Evolutionary conservation across 2,888 invertebrate genomes (phyloP).

Genomic region (Melanchra persicariae): DNA sequence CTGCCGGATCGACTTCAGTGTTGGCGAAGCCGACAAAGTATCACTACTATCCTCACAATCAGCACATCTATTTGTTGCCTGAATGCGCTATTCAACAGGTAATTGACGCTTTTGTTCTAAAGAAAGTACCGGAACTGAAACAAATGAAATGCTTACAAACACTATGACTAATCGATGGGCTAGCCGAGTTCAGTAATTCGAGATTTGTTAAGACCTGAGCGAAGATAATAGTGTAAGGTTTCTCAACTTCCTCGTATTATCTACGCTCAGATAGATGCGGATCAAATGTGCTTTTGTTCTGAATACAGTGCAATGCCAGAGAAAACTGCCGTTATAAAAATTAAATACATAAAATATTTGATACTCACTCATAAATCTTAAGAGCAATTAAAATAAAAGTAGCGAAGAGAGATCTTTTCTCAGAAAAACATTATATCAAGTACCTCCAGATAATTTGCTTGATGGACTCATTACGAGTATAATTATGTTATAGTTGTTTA

Average conservation of each 20-base stretch:
- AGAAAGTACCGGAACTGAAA: conserved; percentile 57
- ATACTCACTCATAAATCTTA: conserved; percentile 5
- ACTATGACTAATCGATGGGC: conserved; percentile 45
- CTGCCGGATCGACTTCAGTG: conserved; percentile 92
- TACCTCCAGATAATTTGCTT: conserved; percentile 17
- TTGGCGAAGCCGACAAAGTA: conserved; percentile 97
- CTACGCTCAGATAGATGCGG: conserved; percentile 29
- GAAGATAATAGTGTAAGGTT: conserved; percentile 37
- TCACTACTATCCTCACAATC: conserved; percentile 98
- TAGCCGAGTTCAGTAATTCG: conserved; percentile 37
- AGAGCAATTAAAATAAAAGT: conserved; percentile 26
- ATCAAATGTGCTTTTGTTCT: conserved; percentile 54
- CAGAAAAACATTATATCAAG: conserved; percentile 30
- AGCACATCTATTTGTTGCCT: conserved; percentile 97
- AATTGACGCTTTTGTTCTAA: conserved; percentile 71
- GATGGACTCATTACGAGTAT: conserved; percentile 30
- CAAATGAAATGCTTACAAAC: conserved; percentile 54
- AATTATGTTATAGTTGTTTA: conserved; percentile 34
- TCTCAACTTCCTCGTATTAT: conserved; percentile 32
- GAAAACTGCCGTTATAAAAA: conserved; percentile 19
- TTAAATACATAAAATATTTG: conserved; percentile 16
- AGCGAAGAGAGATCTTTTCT: conserved; percentile 18
- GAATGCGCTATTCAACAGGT: conserved; percentile 98
- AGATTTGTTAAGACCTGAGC: conserved; percentile 39
- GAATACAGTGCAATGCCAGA: conserved; percentile 45